Evolutionary conservation across 2,113 vertebrate genomes (phyloP), one percentile per base, ranked within the genome.

Genomic region (Motacilla tschutschensis): DNA sequence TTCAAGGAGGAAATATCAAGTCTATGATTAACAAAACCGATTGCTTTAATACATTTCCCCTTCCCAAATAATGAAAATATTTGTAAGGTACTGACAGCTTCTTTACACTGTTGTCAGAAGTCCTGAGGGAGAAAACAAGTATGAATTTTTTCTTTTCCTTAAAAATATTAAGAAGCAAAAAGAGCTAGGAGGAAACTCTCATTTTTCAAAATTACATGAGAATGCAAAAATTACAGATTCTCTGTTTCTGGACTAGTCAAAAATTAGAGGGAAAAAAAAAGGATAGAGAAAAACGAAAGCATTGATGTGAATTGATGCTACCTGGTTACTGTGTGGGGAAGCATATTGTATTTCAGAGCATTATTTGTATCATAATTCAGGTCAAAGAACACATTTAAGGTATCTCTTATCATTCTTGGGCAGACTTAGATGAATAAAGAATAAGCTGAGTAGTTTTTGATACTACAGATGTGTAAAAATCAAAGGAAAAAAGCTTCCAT

Each of bases 381-480:
- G 64, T 70, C 79, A 88, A 88, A 87, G 50, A 85, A 83, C 28
- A 33, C 44, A 71, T 82, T 78, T 87, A 85, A 92, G 63, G 14
- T 63, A 88, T 74, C 72, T 91, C 80, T 67, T 67, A 66, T 62
- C 53, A 89, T 88, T 92, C 43, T 78, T 91, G 51, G 47, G 43
- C 28, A 82, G 82, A 88, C 55, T 81, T 86, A 75, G 83, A 85
- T 86, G 70, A 92, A 94, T 91, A 92, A 93, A 87, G 94, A 79
- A 95, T 76, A 85, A 94, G 58, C 15, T 53, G 38, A 81, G 64
- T 59, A 76, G 76, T 50, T 93, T 79, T 79, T 92, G 65, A 78
- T 92, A 91, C 13, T 73, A 59, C 60, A 87, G 87, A 88, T 76
- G 69, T 65, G 31, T 78, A 93, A 91, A 93, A 91, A 90, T 87